Evolutionary conservation across 2,888 invertebrate species (phyloP), one percentile per base, ranked within the genome.

Genomic region (Asteroscopus sphinx): DNA sequence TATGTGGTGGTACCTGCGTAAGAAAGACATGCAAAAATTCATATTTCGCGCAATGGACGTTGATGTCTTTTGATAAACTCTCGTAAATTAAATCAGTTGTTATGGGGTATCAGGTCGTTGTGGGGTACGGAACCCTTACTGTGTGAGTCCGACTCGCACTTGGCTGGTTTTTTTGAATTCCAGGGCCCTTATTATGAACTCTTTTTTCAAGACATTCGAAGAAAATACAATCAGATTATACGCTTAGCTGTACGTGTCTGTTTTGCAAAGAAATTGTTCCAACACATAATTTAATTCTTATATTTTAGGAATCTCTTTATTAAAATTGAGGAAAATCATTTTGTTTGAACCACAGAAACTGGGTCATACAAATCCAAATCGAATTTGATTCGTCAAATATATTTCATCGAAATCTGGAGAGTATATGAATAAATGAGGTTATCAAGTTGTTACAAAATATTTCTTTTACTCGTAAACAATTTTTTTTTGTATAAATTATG

Each of bases 341-440:
- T 36, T 30, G 3, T 48, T 47, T 40, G 37, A 46, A 51, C 12
- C 39, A 61, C 59, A 53, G 55, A 28, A 65, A 71, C 11, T 51
- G 55, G 61, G 53, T 37, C 39, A 37, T 7, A 47, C 28, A 17
- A 47, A 60, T 40, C 25, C 39, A 45, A 56, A 72, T 69, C 44
- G 33, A 45, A 58, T 73, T 63, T 57, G 51, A 44, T 55, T 49
- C 52, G 54, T 37, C 64, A 51, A 55, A 58, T 61, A 54, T 67
- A 54, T 54, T 56, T 58, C 39, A 60, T 68, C 9, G 40, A 64
- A 59, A 54, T 37, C 33, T 25, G 47, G 32, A 33, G 55, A 55
- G 35, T 40, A 46, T 35, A 37, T 30, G 44, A 36, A 37, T 13
- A 32, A 51, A 59, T 37, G 33, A 36, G 45, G 33, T 56, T 55